Evolutionary conservation across 2,797 vertebrate genomes (phyloP), one percentile per base, ranked within the genome.

Genomic region (Arctocebus calabarensis): DNA sequence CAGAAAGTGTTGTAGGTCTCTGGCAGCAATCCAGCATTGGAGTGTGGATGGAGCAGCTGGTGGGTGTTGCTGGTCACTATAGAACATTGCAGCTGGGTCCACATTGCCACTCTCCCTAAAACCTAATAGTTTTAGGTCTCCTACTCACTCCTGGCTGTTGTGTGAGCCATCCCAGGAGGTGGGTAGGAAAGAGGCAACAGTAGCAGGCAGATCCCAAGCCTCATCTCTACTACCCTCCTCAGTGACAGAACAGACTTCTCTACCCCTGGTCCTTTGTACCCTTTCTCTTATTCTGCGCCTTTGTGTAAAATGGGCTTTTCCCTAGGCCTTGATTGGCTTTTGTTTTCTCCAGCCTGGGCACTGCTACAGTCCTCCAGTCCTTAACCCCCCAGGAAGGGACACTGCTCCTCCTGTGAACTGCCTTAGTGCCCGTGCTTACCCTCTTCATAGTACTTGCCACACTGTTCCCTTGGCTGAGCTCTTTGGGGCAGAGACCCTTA

Each of bases 201-300:
- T 74, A 20, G 4, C 32, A 12, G 32, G 48, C 48, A 52, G 14
- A 52, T 52, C 48, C 75, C 52, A 1, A n/a, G 66, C 45, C 61
- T 73, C 3, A 4, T 68, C 52, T 52, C 37, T 11, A 8, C 23
- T 57, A 5, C 61, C 7, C 40, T 55, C 66, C 27, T 48, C 5
- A 34, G 8, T 55, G 83, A 59, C 61, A 12, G 37, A 52, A 25
- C 20, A 32, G 61, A 45, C 59, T 61, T 27, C 84, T 83, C 84
- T 83, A 45, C 77, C 25, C 34, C 0, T 0, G 0, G 23, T n/a
- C 40, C 40, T 32, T 3, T 3, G 1, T 0, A 7, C 23, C 34
- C 5, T 17, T 48, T 43, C 27, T 68, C 57, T 66, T 43, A n/a
- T 79, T 73, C 84, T 29, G 25, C 74, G 11, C 5, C 37, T 84